phyloP scores from a whole-genome alignment of 2,797 vertebrate genomes.

The Rhyacichthys aspro region DNA sequence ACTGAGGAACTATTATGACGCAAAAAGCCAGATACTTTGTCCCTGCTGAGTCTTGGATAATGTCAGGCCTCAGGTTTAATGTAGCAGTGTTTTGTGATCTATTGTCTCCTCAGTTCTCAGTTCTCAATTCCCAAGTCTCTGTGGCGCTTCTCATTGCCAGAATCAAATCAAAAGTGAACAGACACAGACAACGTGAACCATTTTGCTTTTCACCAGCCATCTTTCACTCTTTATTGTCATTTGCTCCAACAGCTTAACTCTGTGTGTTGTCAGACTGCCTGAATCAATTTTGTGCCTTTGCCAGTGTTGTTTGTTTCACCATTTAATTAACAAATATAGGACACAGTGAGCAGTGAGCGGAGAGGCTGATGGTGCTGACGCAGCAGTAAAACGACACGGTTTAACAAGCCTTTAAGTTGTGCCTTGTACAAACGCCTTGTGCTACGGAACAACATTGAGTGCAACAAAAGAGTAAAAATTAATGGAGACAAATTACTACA shows the following conservation, averaged over 20 bases:
- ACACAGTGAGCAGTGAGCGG: neutral
- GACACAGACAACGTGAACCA: conserved; percentile 4
- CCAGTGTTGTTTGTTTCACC: neutral
- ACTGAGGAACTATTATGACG: neutral
- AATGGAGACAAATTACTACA: neutral
- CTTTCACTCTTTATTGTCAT: conserved; percentile 4
- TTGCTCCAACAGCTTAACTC: neutral
- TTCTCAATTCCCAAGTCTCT: conserved; percentile 2
- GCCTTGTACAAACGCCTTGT: neutral
- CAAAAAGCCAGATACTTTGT: neutral
- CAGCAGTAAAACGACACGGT: neutral
- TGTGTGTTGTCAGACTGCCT: neutral
- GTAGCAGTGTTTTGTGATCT: too few relatives aligned
- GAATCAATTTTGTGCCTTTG: conserved; percentile 4
- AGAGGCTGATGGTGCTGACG: conserved; percentile 1
- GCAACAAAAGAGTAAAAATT: conserved; percentile 1
- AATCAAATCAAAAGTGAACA: neutral
- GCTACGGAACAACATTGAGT: neutral
- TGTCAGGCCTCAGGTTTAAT: too few relatives aligned
- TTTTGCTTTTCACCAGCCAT: neutral
- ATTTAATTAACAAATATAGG: neutral
- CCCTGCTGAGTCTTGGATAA: neutral
- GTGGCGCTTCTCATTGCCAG: conserved; percentile 3
- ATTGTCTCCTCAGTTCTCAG: too few relatives aligned
- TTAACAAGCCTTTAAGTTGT: neutral